Conservation (phyloP, 92 coral and sea anemone species). For the Plumapathes pennacea region DNA sequence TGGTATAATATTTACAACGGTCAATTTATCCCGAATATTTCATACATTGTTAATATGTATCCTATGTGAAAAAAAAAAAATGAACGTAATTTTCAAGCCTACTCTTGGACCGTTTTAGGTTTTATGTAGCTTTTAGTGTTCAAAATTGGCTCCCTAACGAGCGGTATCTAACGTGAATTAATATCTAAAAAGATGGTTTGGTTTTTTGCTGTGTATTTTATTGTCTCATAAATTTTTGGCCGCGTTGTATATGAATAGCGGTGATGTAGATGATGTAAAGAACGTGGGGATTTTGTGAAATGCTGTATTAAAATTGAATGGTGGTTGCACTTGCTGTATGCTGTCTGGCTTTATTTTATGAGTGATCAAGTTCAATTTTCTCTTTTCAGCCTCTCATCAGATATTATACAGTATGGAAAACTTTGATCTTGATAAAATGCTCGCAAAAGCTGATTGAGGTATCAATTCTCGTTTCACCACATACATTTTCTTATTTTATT, state of each 20-base stretch:
- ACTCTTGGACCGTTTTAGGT: slow-evolving; percentile 51
- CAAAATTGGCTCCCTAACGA: slow-evolving; percentile 29
- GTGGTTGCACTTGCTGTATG: slow-evolving; percentile 80
- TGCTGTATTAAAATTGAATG: slow-evolving; percentile 80
- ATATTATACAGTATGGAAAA: too few species aligned
- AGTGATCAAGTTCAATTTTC: too few species aligned
- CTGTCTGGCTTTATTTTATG: too few species aligned
- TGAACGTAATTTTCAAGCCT: slow-evolving; percentile 22
- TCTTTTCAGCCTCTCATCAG: too few species aligned
- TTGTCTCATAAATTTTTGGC: slow-evolving; percentile 40
- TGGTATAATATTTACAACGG: too few species aligned
- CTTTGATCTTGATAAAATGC: too few species aligned
- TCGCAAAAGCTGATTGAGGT: too few species aligned
- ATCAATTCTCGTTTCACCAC: too few species aligned
- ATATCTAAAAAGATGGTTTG: slow-evolving; percentile 15
- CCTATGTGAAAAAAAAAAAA: slow-evolving; percentile 18
- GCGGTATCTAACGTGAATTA: slow-evolving; percentile 18
- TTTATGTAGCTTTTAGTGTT: slow-evolving; percentile 53
- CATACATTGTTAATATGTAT: slow-evolving; percentile 37
- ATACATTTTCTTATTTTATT: too few species aligned
- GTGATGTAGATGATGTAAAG: slow-evolving; percentile 78
- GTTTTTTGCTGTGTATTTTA: slow-evolving; percentile 41
- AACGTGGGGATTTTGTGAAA: slow-evolving; percentile 72
- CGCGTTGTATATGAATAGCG: slow-evolving; percentile 54
- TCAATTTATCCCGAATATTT: too few species aligned